Evolutionary conservation across 2,888 invertebrate species (phyloP), one percentile per base, ranked within the genome.

Genomic region (Syrista parreyssii): DNA sequence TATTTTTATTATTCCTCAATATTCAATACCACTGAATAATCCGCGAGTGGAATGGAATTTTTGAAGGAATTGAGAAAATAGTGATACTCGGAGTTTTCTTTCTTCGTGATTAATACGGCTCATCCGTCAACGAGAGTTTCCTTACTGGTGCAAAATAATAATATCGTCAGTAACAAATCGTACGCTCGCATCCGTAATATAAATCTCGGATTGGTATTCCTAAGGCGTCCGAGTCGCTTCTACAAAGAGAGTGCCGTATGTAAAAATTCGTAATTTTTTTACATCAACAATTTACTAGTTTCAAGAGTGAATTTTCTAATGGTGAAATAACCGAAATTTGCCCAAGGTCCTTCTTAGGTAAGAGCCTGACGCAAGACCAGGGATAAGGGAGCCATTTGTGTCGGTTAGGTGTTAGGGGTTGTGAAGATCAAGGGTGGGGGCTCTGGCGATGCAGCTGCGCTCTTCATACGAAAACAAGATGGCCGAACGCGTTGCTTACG

Each of bases 391-490:
- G 80, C 82, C 82, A 85, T 86, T 85, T 81, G 82, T 84, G 82
- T 84, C 83, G 84, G 84, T 84, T 85, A 80, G 81, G 84, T 86
- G 79, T 86, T 84, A 68, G 83, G 86, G 83, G 85, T 82, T 82
- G 82, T 77, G 77, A 71, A 68, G 30, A 36, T 75, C 79, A 82
- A 84, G 86, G 85, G 86, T 84, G 84, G 87, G 82, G 82, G 73
- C 73, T 79, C 73, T 79, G 68, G 80, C 74, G 79, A 80, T 80
- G 86, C 88, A 89, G 89, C 89, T 89, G 89, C 90, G 89, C 87
- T 76, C 84, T 84, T 82, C 83, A 82, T 84, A 81, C 81, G 77
- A 81, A 86, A 87, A 87, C 87, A 91, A 90, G 88, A 91, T 90
- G 89, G 90, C 90, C 82, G 90, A 84, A 84, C 82, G 81, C 81